phyloP scores from a whole-genome alignment of 2,888 invertebrate genomes.

The Lacanobia oleracea region DNA sequence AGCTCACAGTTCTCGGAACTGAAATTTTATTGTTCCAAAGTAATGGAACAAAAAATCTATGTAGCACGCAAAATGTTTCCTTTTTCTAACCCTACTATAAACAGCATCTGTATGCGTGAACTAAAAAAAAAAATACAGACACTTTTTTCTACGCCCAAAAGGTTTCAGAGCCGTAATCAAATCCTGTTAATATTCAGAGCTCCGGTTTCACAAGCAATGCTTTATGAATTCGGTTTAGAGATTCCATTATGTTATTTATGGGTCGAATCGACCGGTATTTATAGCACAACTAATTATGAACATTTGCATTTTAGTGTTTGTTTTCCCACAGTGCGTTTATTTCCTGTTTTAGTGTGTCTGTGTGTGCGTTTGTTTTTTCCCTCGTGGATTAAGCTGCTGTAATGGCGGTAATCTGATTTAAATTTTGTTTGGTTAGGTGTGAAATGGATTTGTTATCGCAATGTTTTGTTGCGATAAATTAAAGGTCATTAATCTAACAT shows the following conservation, averaged over 20 bases:
- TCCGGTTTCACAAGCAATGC: constrained; percentile 74
- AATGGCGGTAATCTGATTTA: constrained; percentile 46
- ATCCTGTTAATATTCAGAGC: constrained; percentile 72
- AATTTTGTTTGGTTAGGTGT: constrained; percentile 40
- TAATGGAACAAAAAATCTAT: constrained; percentile 1
- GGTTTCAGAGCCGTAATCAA: constrained; percentile 65
- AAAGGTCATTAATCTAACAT: not conserved
- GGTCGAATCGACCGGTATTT: constrained; percentile 77
- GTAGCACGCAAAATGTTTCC: constrained; percentile 23
- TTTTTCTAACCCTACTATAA: constrained; percentile 35
- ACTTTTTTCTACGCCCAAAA: constrained; percentile 53
- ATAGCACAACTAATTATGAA: constrained; percentile 79
- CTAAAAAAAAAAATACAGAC: constrained; percentile 35
- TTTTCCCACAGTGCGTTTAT: constrained; percentile 70
- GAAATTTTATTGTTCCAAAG: not conserved
- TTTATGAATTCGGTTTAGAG: constrained; percentile 75
- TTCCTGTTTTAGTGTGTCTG: constrained; percentile 48
- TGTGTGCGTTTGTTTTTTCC: constrained; percentile 36
- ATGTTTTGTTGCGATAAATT: constrained; percentile 17
- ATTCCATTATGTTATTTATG: constrained; percentile 81
- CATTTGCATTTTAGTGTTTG: constrained; percentile 81
- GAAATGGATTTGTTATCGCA: constrained; percentile 28
- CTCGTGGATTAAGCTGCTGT: constrained; percentile 44
- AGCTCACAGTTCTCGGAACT: not conserved
- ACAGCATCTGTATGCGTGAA: constrained; percentile 25